These are phyloP conservation scores for Drosophila asahinai DNA, from an alignment of 1,140 invertebrate genomes.

Conservation along the genomic window DNA sequence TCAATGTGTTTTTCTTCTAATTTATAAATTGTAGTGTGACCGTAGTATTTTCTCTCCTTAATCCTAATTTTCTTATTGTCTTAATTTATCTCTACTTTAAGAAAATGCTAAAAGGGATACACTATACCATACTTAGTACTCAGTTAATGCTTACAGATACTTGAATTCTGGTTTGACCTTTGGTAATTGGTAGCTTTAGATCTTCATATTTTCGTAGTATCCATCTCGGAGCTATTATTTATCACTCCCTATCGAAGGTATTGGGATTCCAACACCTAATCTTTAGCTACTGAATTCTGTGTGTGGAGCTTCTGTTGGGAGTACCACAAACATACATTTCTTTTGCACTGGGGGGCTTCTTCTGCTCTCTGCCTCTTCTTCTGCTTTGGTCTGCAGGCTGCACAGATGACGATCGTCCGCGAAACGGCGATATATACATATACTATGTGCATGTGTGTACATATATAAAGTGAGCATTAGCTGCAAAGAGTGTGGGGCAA, in stretches of 20 bases:
- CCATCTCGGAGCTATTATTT: neutral
- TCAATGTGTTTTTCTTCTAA: too few relatives aligned
- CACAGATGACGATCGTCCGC: slow-evolving; percentile 44
- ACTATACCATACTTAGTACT: too few relatives aligned
- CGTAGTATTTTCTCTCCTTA: too few relatives aligned
- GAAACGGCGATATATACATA: slow-evolving; percentile 7
- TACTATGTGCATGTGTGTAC: slow-evolving; percentile 6
- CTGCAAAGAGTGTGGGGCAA: slow-evolving; percentile 16
- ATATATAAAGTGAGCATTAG: slow-evolving; percentile 26
- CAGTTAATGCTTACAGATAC: too few relatives aligned
- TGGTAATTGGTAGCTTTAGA: neutral
- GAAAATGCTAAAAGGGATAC: too few relatives aligned
- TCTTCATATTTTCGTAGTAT: neutral
- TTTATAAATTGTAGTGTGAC: too few relatives aligned
- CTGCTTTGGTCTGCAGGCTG: slow-evolving; percentile 27
- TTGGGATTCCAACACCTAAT: slow-evolving; percentile 4
- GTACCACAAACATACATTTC: slow-evolving; percentile 2
- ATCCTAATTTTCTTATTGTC: too few relatives aligned
- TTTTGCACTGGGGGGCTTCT: slow-evolving; percentile 24
- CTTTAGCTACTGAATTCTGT: slow-evolving; percentile 30
- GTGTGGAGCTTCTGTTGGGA: slow-evolving; percentile 3
- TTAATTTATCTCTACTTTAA: too few relatives aligned
- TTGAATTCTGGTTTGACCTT: neutral
- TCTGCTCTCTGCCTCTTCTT: neutral
- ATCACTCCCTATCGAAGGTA: neutral